phyloP scores from a whole-genome alignment of 30 jellyfish, hydroid and myxozoan genomes.

The Hydractinia symbiolongicarpus region DNA sequence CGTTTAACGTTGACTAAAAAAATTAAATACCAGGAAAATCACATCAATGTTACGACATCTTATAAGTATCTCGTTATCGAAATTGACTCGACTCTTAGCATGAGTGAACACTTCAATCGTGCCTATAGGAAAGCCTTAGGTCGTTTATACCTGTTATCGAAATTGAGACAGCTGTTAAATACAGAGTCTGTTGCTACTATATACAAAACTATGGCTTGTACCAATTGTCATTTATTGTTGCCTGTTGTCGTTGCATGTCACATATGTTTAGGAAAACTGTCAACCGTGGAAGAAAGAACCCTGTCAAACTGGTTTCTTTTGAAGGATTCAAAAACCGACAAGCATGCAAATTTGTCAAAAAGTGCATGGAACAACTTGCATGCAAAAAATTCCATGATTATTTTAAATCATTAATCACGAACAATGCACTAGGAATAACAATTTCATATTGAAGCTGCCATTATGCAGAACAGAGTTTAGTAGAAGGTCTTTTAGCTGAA shows the following conservation, averaged over 20 bases:
- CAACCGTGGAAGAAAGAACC: conserved; percentile 11
- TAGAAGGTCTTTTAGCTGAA: too few relatives aligned
- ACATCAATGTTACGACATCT: too few relatives aligned
- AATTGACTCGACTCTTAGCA: too few relatives aligned
- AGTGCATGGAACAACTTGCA: background rate
- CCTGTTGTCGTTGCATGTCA: background rate
- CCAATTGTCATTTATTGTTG: background rate
- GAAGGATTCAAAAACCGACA: conserved; percentile 8
- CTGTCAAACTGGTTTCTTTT: background rate
- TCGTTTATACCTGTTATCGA: background rate
- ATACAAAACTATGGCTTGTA: background rate
- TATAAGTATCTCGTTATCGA: too few relatives aligned
- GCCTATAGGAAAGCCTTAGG: background rate
- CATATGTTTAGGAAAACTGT: background rate
- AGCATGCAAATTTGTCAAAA: conserved; percentile 1
- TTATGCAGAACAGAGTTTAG: conserved; percentile 8
- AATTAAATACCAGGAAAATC: too few relatives aligned
- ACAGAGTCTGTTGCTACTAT: background rate
- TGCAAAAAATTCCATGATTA: background rate
- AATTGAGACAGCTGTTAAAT: background rate
- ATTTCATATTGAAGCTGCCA: background rate
- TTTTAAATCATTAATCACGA: background rate
- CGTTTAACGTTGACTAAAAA: too few relatives aligned
- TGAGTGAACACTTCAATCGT: too few relatives aligned
- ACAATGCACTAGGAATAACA: background rate